Base-by-base conservation (phyloP, 2,113 vertebrate genomes). In the Saccopteryx leptura region DNA sequence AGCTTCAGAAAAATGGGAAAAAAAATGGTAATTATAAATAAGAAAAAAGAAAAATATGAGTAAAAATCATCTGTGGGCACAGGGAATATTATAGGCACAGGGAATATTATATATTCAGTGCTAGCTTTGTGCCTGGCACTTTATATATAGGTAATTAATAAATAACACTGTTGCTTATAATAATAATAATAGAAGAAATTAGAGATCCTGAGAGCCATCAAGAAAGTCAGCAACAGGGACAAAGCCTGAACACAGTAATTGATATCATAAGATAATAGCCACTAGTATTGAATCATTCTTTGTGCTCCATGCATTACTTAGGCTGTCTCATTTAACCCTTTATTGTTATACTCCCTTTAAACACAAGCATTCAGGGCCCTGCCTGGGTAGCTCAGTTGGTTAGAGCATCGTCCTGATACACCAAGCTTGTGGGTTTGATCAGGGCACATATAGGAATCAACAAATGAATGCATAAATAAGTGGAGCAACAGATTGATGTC, bases 21-120 rank as follows among this genome's bases (percentile, higher is more conserved):
- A 39, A 39, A 39, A 39, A 39, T 39, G 39, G 39, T 39, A 39
- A 39, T 39, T 39, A 39, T 39, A 39, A 39, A 39, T 39, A 39
- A 39, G 39, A 39, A 39, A 39, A 39, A 39, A 39, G 66, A 88
- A 96, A 93, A 82, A 60, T 5, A 96, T 12, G 46, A 90, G 46
- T 52, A 74, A 60, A 46, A 74, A 56, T 24, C 24, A n/a, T 52
- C 18, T 65, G 14, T 39, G 48, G 48, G 21, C 14, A n/a, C n/a
- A n/a, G n/a, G n/a, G n/a, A n/a, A n/a, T 75, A 52, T 66, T 15
- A 6, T 82, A 46, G 92, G 10, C 17, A 28, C n/a, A 58, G 48
- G 39, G 83, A 74, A 48, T 74, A 71, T 52, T 56, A 31, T 17
- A 31, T 15, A 66, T 87, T 26, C 18, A 68, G 63, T 11, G 13